Evolutionary conservation across 2,113 vertebrate genomes (phyloP), one percentile per base, ranked within the genome.

Genomic region (Ochotona curzoniae): DNA sequence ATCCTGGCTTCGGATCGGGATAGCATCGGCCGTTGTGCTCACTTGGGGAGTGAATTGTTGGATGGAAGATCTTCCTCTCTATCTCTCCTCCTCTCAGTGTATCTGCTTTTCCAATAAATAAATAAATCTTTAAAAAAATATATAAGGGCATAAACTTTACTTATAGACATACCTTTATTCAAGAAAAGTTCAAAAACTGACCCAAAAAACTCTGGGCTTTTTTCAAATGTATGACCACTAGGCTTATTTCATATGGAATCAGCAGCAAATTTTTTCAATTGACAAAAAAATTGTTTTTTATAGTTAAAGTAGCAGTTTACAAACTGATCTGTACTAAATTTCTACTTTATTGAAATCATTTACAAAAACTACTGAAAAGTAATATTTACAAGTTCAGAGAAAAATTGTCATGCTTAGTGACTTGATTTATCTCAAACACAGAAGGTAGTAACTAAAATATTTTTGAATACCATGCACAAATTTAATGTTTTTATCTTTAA

Each of bases 391-490:
- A 88, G 10, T 76, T 9, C n/a, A 80, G 83, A 86, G 70, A 75
- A 25, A 1, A 88, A 0, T 32, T 92, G 89, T 92, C 60, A 25
- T 60, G 17, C 14, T 57, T 47, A 78, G 18, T 91, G 47, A 75
- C 57, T 49, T 61, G 47, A 20, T 51, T 94, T 2, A 5, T 15
- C 11, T 95, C 32, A 78, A 87, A 5, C 38, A 12, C 14, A 78
- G 63, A 94, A 81, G 86, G 32, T 89, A 96, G n/a, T 90, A 96
- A 64, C 51, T 49, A n/a, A 60, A 81, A 95, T 8, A 26, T 90
- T 63, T 82, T 83, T 83, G 71, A 91, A 49, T 63, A 57, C 2
- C 69, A 2, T 86, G 32, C 49, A 89, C 0, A 93, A 5, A 92
- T 60, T 73, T 11, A 74, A 85, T 74, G 51, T 92, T 25, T 1